Evolutionary conservation across 1,140 invertebrate genomes (phyloP), one percentile per base, ranked within the genome.

Genomic region (Orchesella cincta): DNA sequence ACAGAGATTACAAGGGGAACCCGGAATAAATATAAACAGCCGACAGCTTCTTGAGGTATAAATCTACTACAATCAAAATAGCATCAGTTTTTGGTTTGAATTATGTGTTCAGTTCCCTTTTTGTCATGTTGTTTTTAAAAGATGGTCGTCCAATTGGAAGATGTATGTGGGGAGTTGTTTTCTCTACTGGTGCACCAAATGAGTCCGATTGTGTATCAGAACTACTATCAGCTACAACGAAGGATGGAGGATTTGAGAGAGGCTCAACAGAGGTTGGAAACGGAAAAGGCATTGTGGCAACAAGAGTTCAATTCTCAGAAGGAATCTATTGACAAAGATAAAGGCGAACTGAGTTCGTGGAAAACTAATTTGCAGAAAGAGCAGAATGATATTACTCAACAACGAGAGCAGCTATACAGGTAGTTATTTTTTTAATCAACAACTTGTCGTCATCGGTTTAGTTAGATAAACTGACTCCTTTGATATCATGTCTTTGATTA

Each of bases 391-490:
- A 90, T 96, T 18, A 90, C 89, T 20, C 92, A 95, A 80, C 94
- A 97, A 85, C 85, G 94, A 14, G 94, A 97, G 83, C 91, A 94
- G 78, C 86, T 97, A 18, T 96, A 94, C 84, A 85, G 93, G 35
- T 80, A 74, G 62, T 23, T n/a, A n/a, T 46, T n/a, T n/a, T n/a
- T n/a, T n/a, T n/a, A n/a, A n/a, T n/a, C n/a, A n/a, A n/a, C n/a
- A n/a, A n/a, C n/a, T n/a, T n/a, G n/a, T n/a, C n/a, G n/a, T n/a
- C n/a, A n/a, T n/a, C n/a, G n/a, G n/a, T n/a, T 71, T 72, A 39
- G 12, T 46, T 28, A 73, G 18, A 31, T 54, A 52, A 51, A 39
- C 23, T 54, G 35, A 54, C 71, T 16, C 26, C 1, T 31, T 14
- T 64, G 29, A 23, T 64, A 0, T 18, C 28, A n/a, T 36, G 52